A percentile compares a stretch with the other conserved stretches of the same genome.
phyloP scores from a whole-genome alignment of 1,140 invertebrate species.

The Lasaia peninsularis region DNA sequence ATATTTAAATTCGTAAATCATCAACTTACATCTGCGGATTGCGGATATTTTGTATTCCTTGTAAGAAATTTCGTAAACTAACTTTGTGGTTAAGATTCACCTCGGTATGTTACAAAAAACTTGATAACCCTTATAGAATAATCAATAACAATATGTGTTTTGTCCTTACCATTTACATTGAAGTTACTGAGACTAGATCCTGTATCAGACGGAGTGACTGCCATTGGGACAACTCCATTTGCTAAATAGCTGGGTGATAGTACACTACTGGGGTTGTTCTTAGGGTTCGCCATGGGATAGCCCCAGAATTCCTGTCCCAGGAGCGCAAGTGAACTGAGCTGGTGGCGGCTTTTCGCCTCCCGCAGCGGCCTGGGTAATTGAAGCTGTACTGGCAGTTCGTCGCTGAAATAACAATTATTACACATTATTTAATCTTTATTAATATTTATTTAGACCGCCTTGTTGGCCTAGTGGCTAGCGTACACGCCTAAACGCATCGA shows the following conservation, averaged over 20 bases:
- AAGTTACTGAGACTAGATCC: slow-evolving; percentile 81
- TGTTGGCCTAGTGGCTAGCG: too few species aligned
- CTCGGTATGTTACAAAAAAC: too few species aligned
- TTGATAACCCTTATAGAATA: too few species aligned
- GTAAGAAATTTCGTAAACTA: too few species aligned
- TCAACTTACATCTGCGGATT: too few species aligned
- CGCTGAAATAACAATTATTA: slow-evolving; percentile 78
- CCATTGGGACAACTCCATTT: slow-evolving; percentile 68
- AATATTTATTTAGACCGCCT: too few species aligned
- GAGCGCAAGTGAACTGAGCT: slow-evolving; percentile 92
- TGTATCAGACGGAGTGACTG: slow-evolving; percentile 80
- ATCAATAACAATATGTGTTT: background rate
- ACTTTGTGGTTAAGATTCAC: too few species aligned
- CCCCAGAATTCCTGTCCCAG: slow-evolving; percentile 96
- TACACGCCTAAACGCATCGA: too few species aligned
- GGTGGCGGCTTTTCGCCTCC: slow-evolving; percentile 91
- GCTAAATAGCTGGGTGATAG: slow-evolving; percentile 58
- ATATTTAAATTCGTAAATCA: too few species aligned
- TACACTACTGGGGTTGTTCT: slow-evolving; percentile 62
- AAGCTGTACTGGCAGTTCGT: slow-evolving; percentile 95
- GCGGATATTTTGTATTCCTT: too few species aligned
- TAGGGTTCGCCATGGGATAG: slow-evolving; percentile 88
- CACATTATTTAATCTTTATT: too few species aligned
- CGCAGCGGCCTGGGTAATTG: slow-evolving; percentile 89
- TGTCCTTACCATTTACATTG: slow-evolving; percentile 43